phyloP scores from a whole-genome alignment of 2,888 invertebrate genomes.

The Xanthia togata region DNA sequence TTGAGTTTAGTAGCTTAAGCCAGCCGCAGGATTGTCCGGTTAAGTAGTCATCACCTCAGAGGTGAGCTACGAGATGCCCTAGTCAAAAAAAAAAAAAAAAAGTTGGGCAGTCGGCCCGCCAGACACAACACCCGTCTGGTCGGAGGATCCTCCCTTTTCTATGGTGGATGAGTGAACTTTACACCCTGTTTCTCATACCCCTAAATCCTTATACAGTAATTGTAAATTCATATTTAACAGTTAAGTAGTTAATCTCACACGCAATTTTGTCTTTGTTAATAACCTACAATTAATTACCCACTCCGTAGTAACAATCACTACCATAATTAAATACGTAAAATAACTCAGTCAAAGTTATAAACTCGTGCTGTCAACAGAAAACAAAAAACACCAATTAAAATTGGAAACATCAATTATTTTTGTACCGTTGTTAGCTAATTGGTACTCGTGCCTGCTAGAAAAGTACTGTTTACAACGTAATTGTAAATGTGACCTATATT shows the following conservation, averaged over 20 bases:
- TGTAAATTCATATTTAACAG: not conserved
- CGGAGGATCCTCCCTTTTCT: too few relatives aligned
- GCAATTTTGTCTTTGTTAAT: not conserved
- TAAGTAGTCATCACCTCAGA: too few relatives aligned
- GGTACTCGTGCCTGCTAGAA: slow-evolving; percentile 28
- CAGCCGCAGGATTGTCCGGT: too few relatives aligned
- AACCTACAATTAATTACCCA: not conserved
- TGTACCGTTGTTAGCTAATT: slow-evolving; percentile 42
- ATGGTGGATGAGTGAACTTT: too few relatives aligned
- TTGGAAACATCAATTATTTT: slow-evolving; percentile 53
- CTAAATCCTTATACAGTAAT: not conserved
- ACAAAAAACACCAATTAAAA: slow-evolving; percentile 53
- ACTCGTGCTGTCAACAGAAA: slow-evolving; percentile 26
- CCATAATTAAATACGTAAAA: slow-evolving; percentile 26
- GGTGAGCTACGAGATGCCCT: too few relatives aligned
- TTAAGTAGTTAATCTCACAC: not conserved
- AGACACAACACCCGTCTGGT: too few relatives aligned
- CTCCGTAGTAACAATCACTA: slow-evolving; percentile 2
- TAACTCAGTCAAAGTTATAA: slow-evolving; percentile 30
- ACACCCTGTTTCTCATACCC: too few relatives aligned
- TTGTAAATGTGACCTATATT: slow-evolving; percentile 17
- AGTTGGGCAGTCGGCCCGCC: too few relatives aligned
- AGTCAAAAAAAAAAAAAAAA: too few relatives aligned
- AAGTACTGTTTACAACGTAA: slow-evolving; percentile 22
- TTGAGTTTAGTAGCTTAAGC: too few relatives aligned